Base-by-base conservation (phyloP, 2,888 invertebrate genomes). In the Alcis repandata region DNA sequence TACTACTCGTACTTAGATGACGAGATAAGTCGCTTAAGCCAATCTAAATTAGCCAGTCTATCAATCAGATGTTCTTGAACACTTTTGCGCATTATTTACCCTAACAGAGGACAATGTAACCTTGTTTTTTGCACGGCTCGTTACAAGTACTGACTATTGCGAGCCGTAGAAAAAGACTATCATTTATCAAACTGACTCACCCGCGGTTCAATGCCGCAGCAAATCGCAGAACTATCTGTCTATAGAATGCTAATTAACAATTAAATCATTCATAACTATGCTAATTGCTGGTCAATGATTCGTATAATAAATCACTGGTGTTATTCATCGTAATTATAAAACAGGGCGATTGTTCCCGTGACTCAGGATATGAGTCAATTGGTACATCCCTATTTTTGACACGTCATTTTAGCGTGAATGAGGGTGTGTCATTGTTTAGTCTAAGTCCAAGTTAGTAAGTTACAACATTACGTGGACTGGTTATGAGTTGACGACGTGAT, bases 401-500 rank as follows among this genome's bases (percentile, higher is more conserved):
- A 76, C 78, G 78, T 79, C 76, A 80, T 69, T 36, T 52, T 70
- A 70, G 70, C 74, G 73, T 75, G 64, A 76, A 69, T 65, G 72
- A 80, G 86, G 87, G 87, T 83, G 87, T 89, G 86, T 86, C 86
- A 87, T 79, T 85, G 79, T 78, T 82, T 79, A 76, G 76, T 70
- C 77, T 75, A 59, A 52, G 74, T 68, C 76, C 75, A 60, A 54
- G 74, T 70, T 33, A 53, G 49, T 56, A 54, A 59, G 64, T 64
- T 63, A 59, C 41, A 46, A 45, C 62, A 49, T 62, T 40, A 20
- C 56, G 40, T 48, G 43, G 51, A 43, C 22, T 53, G 46, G 11
- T 36, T 22, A 49, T 62, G 62, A 59, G 32, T 59, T 9, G 8
- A 38, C 43, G 57, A 52, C 38, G 36, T 59, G 56, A 56, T 67